Evolutionary conservation across 2,797 vertebrate species (phyloP), one percentile per base, ranked within the genome.

Genomic region (Trematomus bernacchii): DNA sequence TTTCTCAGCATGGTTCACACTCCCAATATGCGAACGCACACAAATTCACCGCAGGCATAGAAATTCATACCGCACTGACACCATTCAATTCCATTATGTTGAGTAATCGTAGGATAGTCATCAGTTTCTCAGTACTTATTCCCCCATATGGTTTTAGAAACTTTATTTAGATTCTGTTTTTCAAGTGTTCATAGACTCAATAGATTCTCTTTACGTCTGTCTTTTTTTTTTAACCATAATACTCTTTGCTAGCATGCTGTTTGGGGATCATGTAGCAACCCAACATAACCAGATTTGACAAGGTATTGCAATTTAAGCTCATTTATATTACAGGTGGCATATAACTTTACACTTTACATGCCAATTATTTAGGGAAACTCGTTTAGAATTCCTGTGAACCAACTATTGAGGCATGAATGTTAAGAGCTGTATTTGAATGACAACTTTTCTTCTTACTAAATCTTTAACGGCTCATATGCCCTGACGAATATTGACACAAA

Each of bases 71-170:
- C 8, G 7, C 40, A 21, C 68, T 50, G 30, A 77, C 44, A 30
- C 27, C 3, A 19, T 51, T 66, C 14, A 43, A 15, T 68, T 87
- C 48, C 60, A 57, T 72, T 78, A 63, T 58, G 59, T 73, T 47
- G 42, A 66, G 58, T 61, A 62, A 50, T 63, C 66, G 73, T 19
- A 50, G 64, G 61, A 57, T 8, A 51, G 63, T 69, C 69, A 57
- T 71, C 70, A 65, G 53, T 76, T 78, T 55, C 47, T 27, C 62
- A 59, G 8, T 2, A 33, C 16, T 50, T 30, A 65, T 76, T 68
- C 21, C n/a, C 52, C 15, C 23, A 33, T 61, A 69, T 61, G 72
- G 54, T 73, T 84, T 86, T 33, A 70, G 52, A 69, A 21, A 54
- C n/a, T 42, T 73, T 62, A 68, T 65, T 65, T 60, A 3, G 1